Evolutionary conservation across 2,888 invertebrate genomes (phyloP), one percentile per base, ranked within the genome.

Genomic region (Epicampocera succincta): DNA sequence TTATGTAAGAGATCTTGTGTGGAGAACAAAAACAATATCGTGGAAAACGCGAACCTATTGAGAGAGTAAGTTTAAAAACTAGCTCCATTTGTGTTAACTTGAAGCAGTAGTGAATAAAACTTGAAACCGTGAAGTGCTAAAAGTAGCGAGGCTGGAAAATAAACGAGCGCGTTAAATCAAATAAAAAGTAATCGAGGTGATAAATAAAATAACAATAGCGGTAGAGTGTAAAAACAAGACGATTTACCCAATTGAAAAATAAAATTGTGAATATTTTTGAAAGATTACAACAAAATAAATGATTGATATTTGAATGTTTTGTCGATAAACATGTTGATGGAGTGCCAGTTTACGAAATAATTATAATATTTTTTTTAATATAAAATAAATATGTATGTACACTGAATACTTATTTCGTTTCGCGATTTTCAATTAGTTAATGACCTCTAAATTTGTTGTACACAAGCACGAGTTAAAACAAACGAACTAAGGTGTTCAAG

Each of bases 71-170:
- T 56, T 78, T 82, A 71, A 82, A 76, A 82, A 82, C 71, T 82
- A 75, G 82, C 82, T 82, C 78, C 82, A 82, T 77, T 82, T 75
- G 78, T 17, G 15, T 38, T 66, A 61, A 82, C 60, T 75, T 82
- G 60, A 78, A 74, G 50, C 82, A 82, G 82, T 82, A 74, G 77
- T 82, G 78, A 78, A 78, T 71, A 78, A 75, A 82, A 75, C 74
- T 75, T 78, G 82, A 60, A 78, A 78, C 60, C 71, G 82, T 66
- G 25, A 77, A 69, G 78, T 71, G 65, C 63, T 52, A 17, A 38
- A 60, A 52, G 56, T 29, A 52, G 25, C 38, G 33, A 58, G 52
- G n/a, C 11, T 15, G 4, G 8, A 50, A 46, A 29, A 58, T 46
- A 54, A 69, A 56, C 74, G 58, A 74, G 58, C 68, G 61, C 21